Conservation (phyloP, 2,888 invertebrate genomes). For the Epirrita christyi region DNA sequence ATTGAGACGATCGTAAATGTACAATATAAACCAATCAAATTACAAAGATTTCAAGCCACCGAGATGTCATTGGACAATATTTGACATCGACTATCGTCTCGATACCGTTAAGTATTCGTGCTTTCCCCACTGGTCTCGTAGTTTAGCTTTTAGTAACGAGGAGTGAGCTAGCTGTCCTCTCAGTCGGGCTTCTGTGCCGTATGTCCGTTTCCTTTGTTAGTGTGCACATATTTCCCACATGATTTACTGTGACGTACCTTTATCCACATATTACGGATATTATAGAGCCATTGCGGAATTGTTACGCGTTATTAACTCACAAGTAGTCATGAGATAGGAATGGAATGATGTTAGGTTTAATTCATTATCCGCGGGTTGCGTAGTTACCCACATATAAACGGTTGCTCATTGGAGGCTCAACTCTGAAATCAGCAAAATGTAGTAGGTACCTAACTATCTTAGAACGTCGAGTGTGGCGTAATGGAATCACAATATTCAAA, state of each 20-base stretch:
- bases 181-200: slow-evolving; percentile 19
- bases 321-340: slow-evolving; percentile 52
- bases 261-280: slow-evolving; percentile 46
- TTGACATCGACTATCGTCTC: no score
- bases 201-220: slow-evolving; percentile 48
- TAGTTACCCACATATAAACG: slow-evolving; percentile 27
- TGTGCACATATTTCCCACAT: slow-evolving; percentile 55
- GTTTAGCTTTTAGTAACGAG: no score
- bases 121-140: no score
- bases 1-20: no score
- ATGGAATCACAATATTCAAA: no score
- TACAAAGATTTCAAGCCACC: no score
- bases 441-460: no score
- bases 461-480: no score
- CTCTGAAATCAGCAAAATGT: no score
- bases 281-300: slow-evolving; percentile 48
- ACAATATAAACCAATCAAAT: no score
- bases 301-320: slow-evolving; percentile 42
- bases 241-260: slow-evolving; percentile 49
- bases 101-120: no score
- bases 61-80: no score
- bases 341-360: slow-evolving; percentile 48
- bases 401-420: slow-evolving; percentile 25
- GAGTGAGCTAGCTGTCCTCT: slow-evolving; percentile 15
- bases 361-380: slow-evolving; percentile 39